Conservation (phyloP, 2,797 vertebrate species). For the Xenopus petersii region DNA sequence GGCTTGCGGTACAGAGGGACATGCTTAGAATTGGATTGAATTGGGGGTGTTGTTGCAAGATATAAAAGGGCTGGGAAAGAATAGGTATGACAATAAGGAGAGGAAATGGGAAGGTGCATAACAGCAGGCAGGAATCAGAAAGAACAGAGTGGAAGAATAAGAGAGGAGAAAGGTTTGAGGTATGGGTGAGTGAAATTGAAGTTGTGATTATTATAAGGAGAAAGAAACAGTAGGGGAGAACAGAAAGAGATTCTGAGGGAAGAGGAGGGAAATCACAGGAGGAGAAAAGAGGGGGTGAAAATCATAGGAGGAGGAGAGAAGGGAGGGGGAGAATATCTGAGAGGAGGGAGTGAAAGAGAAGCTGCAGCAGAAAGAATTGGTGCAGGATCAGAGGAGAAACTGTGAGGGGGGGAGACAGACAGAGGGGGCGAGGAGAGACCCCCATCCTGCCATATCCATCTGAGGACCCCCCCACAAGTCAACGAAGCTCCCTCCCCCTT, state of each 20-base stretch:
- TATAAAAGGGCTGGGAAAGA: background rate
- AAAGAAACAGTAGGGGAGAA: slow-evolving; percentile 11
- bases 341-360: slow-evolving; percentile 27
- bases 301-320: slow-evolving; percentile 31
- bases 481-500: slow-evolving; percentile 17
- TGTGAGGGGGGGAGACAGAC: slow-evolving; percentile 37
- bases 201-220: slow-evolving; percentile 30
- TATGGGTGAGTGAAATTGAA: slow-evolving; percentile 30
- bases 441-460: slow-evolving; percentile 31
- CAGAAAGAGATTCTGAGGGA: background rate
- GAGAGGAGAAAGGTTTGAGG: background rate
- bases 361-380: slow-evolving; percentile 44
- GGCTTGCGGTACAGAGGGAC: too few relatives aligned
- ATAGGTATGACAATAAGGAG: background rate
- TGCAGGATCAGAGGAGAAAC: slow-evolving; percentile 41
- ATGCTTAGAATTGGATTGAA: too few relatives aligned
- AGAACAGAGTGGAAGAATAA: background rate
- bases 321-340: slow-evolving; percentile 8
- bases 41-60: background rate
- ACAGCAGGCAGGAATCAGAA: background rate
- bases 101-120: background rate
- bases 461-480: slow-evolving; percentile 37
- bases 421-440: slow-evolving; percentile 44
- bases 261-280: slow-evolving; percentile 26
- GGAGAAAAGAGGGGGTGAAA: slow-evolving; percentile 27